Evolutionary conservation across 2,888 invertebrate genomes (phyloP).

Genomic region (Apantesis nais): DNA sequence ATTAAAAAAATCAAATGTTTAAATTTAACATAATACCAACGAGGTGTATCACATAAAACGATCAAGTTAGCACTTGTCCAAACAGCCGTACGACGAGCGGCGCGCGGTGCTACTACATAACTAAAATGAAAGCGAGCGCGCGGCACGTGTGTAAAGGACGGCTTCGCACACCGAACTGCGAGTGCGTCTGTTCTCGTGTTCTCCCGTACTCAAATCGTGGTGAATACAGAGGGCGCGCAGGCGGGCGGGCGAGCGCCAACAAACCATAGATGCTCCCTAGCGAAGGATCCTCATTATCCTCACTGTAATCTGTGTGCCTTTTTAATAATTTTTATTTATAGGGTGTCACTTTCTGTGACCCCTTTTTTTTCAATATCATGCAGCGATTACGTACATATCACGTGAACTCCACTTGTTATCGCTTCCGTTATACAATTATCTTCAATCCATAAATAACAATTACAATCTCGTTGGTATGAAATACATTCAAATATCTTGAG

Average conservation of each 20-base stretch:
- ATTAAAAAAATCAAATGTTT: conserved; percentile 76
- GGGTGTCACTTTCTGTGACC: conserved; percentile 63
- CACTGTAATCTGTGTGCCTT: conserved; percentile 81
- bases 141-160: conserved; percentile 61
- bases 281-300: conserved; percentile 84
- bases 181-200: conserved; percentile 58
- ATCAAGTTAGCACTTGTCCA: conserved; percentile 85
- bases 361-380: conserved; percentile 59
- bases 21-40: conserved; percentile 82
- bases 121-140: conserved; percentile 56
- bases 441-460: not conserved
- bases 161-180: conserved; percentile 79
- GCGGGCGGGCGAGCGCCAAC: conserved; percentile 67
- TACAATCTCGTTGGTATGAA: conserved; percentile 15
- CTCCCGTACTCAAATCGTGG: conserved; percentile 71
- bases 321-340: conserved; percentile 80
- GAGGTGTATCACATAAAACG: conserved; percentile 82
- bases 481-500: conserved; percentile 22
- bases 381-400: conserved; percentile 36
- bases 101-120: conserved; percentile 64
- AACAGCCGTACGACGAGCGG: conserved; percentile 59
- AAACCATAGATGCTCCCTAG: conserved; percentile 71
- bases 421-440: conserved; percentile 3
- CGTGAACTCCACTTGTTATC: conserved; percentile 34
- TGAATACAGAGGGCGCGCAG: conserved; percentile 73